These are phyloP conservation scores for Adoxophyes honmai DNA, from an alignment of 1,140 invertebrate species.

Conservation along the genomic window DNA sequence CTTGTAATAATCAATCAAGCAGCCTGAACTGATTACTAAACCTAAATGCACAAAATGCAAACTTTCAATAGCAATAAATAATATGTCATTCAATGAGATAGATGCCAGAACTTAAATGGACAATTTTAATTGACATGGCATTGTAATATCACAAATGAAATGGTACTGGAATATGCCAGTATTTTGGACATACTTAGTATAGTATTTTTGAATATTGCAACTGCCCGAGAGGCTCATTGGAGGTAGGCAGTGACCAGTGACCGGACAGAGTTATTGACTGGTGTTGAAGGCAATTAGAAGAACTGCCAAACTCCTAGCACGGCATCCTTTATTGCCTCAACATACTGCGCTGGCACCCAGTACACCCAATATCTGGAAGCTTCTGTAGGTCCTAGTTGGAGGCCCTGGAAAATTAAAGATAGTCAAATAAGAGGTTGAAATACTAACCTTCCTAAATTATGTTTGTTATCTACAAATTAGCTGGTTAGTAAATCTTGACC, in stretches of 20 bases:
- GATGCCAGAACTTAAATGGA: conserved; percentile 65
- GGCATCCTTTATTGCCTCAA: conserved; percentile 94
- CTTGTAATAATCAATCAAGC: conserved; percentile 25
- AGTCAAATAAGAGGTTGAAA: too few species aligned
- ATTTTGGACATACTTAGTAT: conserved; percentile 27
- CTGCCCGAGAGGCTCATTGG: conserved; percentile 53
- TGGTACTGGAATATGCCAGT: conserved; percentile 41
- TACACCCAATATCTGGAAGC: conserved; percentile 95
- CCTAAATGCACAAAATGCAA: conserved; percentile 55
- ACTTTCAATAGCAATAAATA: conserved; percentile 62
- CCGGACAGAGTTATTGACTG: conserved; percentile 27
- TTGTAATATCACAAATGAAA: conserved; percentile 64
- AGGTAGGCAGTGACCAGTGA: conserved; percentile 39
- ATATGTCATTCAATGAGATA: conserved; percentile 64
- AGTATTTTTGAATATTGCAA: conserved; percentile 51
- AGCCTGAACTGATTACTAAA: conserved; percentile 45
- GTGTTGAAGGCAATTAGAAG: conserved; percentile 76
- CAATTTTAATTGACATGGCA: conserved; percentile 72
- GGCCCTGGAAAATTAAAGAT: conserved; percentile 78
- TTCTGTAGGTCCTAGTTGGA: conserved; percentile 93
- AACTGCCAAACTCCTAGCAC: conserved; percentile 93
- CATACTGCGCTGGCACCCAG: conserved; percentile 95
- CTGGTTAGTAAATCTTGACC: too few species aligned
- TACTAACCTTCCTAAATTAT: too few species aligned
- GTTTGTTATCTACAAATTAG: too few species aligned